Conservation (phyloP, 1,140 invertebrate genomes). For the Nylanderia fulva region DNA sequence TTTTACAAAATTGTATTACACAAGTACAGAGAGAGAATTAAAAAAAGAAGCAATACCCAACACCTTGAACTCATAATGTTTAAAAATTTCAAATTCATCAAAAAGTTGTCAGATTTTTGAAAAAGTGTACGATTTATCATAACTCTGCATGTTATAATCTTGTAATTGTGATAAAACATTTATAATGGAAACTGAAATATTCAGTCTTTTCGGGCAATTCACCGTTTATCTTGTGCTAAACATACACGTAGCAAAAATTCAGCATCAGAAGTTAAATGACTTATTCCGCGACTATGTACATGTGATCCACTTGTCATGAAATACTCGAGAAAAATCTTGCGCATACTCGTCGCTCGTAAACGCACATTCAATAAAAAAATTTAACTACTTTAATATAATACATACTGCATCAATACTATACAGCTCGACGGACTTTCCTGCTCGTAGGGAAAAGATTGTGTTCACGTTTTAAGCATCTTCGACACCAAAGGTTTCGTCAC, state of each 20-base stretch:
- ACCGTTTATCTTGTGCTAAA: not conserved
- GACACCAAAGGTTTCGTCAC: slow-evolving; percentile 79
- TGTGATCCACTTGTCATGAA: slow-evolving; percentile 25
- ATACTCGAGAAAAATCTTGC: slow-evolving; percentile 48
- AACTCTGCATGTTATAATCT: not conserved
- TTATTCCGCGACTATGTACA: slow-evolving; percentile 64
- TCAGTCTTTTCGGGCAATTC: slow-evolving; percentile 27
- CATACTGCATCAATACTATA: slow-evolving; percentile 55
- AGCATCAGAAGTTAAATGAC: slow-evolving; percentile 43
- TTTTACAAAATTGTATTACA: slow-evolving; percentile 17
- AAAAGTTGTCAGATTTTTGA: not conserved
- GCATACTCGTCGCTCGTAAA: slow-evolving; percentile 32
- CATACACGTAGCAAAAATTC: slow-evolving; percentile 51
- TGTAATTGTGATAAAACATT: slow-evolving; percentile 19
- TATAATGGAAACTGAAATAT: not conserved
- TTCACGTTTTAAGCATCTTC: slow-evolving; percentile 79
- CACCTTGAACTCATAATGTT: not conserved
- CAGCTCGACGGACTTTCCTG: slow-evolving; percentile 15
- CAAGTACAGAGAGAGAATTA: not conserved
- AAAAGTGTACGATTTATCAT: not conserved
- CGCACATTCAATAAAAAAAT: slow-evolving; percentile 47
- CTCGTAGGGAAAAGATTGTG: not conserved
- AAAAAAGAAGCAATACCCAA: slow-evolving; percentile 9
- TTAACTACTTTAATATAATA: slow-evolving; percentile 55
- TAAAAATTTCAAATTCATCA: not conserved